These are phyloP conservation scores for Sinonovacula constricta DNA, from an alignment of 1,140 invertebrate genomes.

Conservation along the genomic window DNA sequence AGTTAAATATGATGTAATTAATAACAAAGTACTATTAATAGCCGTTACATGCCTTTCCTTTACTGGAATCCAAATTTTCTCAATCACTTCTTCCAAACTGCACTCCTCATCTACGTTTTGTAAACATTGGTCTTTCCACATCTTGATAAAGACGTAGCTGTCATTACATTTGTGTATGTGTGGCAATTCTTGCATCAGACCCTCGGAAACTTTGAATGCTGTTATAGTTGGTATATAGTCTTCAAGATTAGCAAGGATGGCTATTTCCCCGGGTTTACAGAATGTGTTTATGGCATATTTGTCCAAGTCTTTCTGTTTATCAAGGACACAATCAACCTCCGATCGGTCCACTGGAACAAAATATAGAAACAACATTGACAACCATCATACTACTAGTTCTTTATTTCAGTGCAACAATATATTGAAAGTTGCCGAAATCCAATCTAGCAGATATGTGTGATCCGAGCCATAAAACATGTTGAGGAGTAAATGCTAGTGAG, in stretches of 20 bases:
- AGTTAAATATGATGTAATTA: too few species aligned
- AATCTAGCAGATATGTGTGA: too few species aligned
- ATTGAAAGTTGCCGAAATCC: too few species aligned
- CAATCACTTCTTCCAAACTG: neutral
- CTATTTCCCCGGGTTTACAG: neutral
- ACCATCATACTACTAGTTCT: too few species aligned
- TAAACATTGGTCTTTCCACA: constrained; percentile 8
- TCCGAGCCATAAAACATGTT: too few species aligned
- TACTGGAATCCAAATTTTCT: constrained; percentile 11
- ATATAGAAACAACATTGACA: too few species aligned
- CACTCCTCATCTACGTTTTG: neutral
- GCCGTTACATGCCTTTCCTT: neutral
- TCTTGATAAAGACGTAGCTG: constrained; percentile 15
- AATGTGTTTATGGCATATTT: neutral
- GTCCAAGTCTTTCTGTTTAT: neutral
- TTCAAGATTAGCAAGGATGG: neutral
- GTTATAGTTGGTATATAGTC: neutral
- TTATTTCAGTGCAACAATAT: too few species aligned
- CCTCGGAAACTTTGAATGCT: neutral
- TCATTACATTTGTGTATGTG: neutral
- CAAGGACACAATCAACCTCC: neutral
- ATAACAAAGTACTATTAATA: too few species aligned
- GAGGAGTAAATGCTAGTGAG: too few species aligned
- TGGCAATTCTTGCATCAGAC: neutral
- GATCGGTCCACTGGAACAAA: constrained; percentile 17